Evolutionary conservation across 1,140 invertebrate genomes (phyloP), one percentile per base, ranked within the genome.

Genomic region (Euschistus heros): DNA sequence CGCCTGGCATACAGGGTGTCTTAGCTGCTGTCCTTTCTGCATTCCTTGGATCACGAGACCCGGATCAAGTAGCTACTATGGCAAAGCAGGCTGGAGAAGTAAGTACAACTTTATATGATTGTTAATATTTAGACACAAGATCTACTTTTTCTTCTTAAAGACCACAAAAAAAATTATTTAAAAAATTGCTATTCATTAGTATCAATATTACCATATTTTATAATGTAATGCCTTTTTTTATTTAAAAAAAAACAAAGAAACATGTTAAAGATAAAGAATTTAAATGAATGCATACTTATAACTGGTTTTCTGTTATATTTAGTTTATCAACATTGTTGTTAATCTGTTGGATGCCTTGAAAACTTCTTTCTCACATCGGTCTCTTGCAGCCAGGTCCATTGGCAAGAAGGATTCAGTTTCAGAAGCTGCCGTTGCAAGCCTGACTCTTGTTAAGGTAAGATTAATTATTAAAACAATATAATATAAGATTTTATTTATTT

Each of bases 31-130:
- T 93, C 75, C 83, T 94, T 77, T 88, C 87, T 73, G 85, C 87
- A 76, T 81, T 92, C 79, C 84, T 92, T 76, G 89, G 90, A 80
- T 83, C 86, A 76, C 88, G 88, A 83, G 86, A 93, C 80, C 88
- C 88, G 72, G 85, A 89, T 76, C 88, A 91, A 79, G 86, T 92
- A 73, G 85, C 88, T 77, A 85, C 85, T 76, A 90, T 92, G 86
- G 90, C 89, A 79, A 91, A 91, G 80, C 90, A 94, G 79, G 89
- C 90, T 76, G 87, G 89, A 76, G 89, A 94, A 88, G 91, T 93
- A 87, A 83, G 86, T 81, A 73, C 62, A 59, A 17, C n/a, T 59
- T 59, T 33, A n/a, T 8, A 22, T 33, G 1, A 59, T 27, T 27
- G 22, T 10, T 50, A 50, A 50, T 50, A 44, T 44, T n/a, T 47